Evolutionary conservation across 2,888 invertebrate species (phyloP).

Genomic region (Coecobrya sp.): DNA sequence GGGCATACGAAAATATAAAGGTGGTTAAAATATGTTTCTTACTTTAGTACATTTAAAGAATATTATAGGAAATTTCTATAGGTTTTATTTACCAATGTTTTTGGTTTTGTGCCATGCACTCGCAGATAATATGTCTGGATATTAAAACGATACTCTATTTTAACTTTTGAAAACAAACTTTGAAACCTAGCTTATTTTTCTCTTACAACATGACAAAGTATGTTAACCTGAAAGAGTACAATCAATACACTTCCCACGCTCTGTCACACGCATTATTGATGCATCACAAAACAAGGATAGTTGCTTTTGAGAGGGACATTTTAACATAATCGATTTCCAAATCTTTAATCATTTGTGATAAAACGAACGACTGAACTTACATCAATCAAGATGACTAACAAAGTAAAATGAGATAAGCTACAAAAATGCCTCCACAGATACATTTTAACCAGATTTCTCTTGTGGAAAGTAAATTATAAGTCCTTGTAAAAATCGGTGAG

Average conservation of each 20-base stretch:
- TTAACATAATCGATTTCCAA: conserved; percentile 27
- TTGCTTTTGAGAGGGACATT: conserved; percentile 20
- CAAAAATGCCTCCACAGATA: neutral
- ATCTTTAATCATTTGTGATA: conserved; percentile 30
- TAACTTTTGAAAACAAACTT: neutral
- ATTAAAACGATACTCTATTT: too few relatives aligned
- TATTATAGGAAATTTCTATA: too few relatives aligned
- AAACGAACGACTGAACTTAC: conserved; percentile 40
- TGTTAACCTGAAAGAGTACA: neutral
- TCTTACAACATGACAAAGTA: neutral
- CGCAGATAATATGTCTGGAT: too few relatives aligned
- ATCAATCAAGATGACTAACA: conserved; percentile 34
- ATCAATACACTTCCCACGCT: conserved; percentile 22
- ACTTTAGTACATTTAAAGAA: too few relatives aligned
- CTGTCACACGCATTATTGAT: neutral
- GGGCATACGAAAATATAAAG: too few relatives aligned
- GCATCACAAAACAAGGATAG: neutral
- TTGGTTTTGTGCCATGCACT: too few relatives aligned
- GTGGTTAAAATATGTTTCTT: too few relatives aligned
- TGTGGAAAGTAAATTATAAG: neutral
- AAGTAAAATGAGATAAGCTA: conserved; percentile 30
- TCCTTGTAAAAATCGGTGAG: neutral
- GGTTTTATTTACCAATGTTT: too few relatives aligned
- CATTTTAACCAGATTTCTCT: neutral
- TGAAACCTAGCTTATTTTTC: too few relatives aligned